Percentiles rank a stretch among this genome's conserved stretches.
Conservation (phyloP, 2,888 invertebrate species). For the Phengaris alcon region DNA sequence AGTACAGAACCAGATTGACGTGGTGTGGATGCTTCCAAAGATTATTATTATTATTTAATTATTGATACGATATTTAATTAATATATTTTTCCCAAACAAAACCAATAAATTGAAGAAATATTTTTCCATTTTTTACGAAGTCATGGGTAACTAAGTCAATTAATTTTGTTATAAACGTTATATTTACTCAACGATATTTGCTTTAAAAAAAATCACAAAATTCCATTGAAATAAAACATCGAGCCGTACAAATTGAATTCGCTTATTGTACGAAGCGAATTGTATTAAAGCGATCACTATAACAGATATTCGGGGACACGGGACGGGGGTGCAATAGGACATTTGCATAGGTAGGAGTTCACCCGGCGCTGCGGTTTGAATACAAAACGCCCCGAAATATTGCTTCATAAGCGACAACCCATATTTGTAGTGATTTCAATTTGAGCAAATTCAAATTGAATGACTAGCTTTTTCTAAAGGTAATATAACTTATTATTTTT, state of each 20-base stretch:
- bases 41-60: too few species aligned
- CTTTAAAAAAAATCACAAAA: not conserved
- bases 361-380: constrained; percentile 56
- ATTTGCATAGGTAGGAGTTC: constrained; percentile 65
- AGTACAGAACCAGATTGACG: too few species aligned
- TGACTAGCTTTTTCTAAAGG: not conserved
- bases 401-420: constrained; percentile 52
- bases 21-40: too few species aligned
- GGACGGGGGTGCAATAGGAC: constrained; percentile 58
- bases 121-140: not conserved
- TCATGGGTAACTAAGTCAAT: not conserved
- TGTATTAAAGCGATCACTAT: constrained; percentile 48
- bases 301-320: constrained; percentile 52
- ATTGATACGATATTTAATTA: too few species aligned
- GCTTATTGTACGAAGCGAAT: constrained; percentile 37
- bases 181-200: not conserved
- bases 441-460: constrained; percentile 6
- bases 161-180: not conserved
- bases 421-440: constrained; percentile 41
- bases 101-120: too few species aligned
- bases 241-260: constrained; percentile 27
- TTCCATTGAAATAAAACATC: constrained; percentile 17
- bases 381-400: constrained; percentile 57
- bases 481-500: not conserved
- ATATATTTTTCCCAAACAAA: too few species aligned